Conservation (phyloP, 2,888 invertebrate genomes). For the Chelonus formosanus region DNA sequence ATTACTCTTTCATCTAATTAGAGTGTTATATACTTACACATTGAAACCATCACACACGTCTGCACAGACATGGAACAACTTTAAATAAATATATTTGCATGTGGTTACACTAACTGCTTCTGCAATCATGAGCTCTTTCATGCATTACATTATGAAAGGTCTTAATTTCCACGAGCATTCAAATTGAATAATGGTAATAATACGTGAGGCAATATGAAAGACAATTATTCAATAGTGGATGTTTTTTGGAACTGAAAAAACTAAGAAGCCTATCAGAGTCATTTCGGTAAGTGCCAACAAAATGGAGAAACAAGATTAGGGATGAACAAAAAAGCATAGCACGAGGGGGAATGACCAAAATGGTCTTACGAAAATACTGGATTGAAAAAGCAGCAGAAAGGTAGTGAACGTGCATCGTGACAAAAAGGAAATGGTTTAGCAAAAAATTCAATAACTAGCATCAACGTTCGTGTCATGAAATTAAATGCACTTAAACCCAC, state of each 20-base stretch:
- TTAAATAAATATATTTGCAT: constrained; percentile 20
- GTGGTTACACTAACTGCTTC: constrained; percentile 3
- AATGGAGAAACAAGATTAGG: not conserved
- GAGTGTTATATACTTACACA: not conserved
- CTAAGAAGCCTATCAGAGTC: too few relatives aligned
- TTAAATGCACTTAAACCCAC: constrained; percentile 14
- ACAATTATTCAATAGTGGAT: too few relatives aligned
- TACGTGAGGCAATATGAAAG: too few relatives aligned
- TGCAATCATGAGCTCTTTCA: constrained; percentile 13
- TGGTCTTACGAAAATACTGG: not conserved
- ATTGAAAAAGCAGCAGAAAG: not conserved
- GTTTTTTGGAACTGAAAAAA: too few relatives aligned
- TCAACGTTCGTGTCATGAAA: constrained; percentile 30
- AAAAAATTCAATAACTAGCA: constrained; percentile 26
- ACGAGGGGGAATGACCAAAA: not conserved
- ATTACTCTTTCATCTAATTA: not conserved
- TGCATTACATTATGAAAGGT: not conserved
- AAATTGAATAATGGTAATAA: too few relatives aligned
- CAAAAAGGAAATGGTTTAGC: constrained; percentile 14
- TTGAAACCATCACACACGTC: not conserved
- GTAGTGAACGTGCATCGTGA: constrained; percentile 6
- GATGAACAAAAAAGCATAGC: not conserved
- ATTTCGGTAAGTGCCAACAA: not conserved
- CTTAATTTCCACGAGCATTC: too few relatives aligned
- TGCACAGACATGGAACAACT: not conserved